phyloP scores from a whole-genome alignment of 2,113 vertebrate genomes.

The Antigone vipio region DNA sequence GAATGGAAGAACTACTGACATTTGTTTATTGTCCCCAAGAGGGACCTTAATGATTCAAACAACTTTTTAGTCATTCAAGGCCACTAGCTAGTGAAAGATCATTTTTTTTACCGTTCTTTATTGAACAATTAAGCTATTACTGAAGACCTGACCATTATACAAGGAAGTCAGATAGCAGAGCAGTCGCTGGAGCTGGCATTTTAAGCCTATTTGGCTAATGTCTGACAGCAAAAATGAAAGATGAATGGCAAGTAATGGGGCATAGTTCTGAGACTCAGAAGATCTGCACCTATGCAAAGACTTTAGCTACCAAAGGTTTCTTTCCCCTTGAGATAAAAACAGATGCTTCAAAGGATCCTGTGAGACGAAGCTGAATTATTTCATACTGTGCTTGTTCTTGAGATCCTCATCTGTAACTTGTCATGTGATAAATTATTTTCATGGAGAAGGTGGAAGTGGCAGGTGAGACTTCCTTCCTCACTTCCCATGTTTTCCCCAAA shows the following conservation, averaged over 20 bases:
- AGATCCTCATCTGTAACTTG: neutral
- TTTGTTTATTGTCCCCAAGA: neutral
- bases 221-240: neutral
- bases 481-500: neutral
- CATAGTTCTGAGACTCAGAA: neutral
- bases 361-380: neutral
- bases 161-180: neutral
- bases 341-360: neutral
- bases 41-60: neutral
- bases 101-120: neutral
- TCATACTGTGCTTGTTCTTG: neutral
- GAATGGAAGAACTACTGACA: neutral
- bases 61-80: neutral
- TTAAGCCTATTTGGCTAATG: neutral
- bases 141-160: neutral
- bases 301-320: neutral
- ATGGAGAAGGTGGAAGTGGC: neutral
- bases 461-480: neutral
- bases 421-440: neutral
- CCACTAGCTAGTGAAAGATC: neutral
- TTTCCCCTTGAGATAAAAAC: neutral
- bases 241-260: neutral
- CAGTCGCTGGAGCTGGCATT: neutral
- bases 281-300: neutral
- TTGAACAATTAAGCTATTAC: neutral